Percentiles rank a stretch among this genome's conserved stretches.
Conservation (phyloP, 2,888 invertebrate genomes). For the Agrochola litura region DNA sequence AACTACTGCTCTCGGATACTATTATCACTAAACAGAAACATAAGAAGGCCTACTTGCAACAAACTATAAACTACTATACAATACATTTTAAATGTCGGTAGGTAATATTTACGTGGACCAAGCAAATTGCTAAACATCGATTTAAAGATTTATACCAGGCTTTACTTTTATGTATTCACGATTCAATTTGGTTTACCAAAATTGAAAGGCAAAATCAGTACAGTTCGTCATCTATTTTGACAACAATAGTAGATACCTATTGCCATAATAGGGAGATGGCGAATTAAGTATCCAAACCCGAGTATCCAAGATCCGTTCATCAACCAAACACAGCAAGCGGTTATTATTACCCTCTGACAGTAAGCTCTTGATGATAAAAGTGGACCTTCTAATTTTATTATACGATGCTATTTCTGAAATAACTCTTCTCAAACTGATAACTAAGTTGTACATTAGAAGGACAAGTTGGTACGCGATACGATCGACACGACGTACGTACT, state of each 20-base stretch:
- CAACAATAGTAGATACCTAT: background rate
- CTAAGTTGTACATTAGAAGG: conserved; percentile 55
- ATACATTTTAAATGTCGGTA: background rate
- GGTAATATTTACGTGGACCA: background rate
- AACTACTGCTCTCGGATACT: conserved; percentile 13
- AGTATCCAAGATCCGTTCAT: no score
- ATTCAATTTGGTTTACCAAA: background rate
- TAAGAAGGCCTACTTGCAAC: background rate
- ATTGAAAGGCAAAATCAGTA: background rate
- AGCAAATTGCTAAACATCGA: background rate
- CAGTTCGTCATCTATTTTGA: background rate
- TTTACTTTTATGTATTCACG: background rate
- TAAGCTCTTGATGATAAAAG: background rate
- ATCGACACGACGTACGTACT: conserved; percentile 20
- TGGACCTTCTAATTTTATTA: conserved; percentile 12
- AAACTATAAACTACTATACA: background rate
- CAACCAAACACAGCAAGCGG: background rate
- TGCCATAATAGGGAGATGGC: no score
- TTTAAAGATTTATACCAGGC: background rate
- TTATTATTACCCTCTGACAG: background rate
- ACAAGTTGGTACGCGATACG: conserved; percentile 50
- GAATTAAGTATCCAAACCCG: background rate
- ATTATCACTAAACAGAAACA: background rate
- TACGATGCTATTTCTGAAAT: conserved; percentile 2
- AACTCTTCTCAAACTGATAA: conserved; percentile 51